phyloP scores from a whole-genome alignment of 2,113 vertebrate species.

The Mastomys natalensis region DNA sequence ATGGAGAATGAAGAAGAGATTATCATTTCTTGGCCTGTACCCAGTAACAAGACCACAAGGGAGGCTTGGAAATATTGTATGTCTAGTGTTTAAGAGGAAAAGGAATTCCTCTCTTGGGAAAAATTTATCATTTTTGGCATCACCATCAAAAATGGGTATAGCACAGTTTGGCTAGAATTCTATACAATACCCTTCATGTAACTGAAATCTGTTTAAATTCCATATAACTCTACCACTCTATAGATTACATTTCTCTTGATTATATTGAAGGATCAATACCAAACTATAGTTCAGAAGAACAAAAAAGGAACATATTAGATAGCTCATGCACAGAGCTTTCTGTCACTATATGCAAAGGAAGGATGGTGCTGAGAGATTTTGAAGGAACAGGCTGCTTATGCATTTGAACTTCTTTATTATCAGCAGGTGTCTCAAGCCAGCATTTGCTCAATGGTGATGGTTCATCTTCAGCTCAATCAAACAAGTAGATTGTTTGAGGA shows the following conservation, averaged over 20 bases:
- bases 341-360: neutral
- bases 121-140: neutral
- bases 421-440: neutral
- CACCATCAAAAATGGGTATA: neutral
- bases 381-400: neutral
- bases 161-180: neutral
- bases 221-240: neutral
- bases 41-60: neutral
- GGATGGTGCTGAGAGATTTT: neutral
- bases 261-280: constrained; percentile 10
- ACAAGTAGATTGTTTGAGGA: neutral
- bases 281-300: constrained; percentile 8
- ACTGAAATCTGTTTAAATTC: neutral
- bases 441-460: neutral
- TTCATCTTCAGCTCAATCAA: neutral
- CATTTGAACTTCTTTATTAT: neutral
- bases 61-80: neutral
- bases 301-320: neutral
- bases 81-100: neutral
- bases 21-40: neutral
- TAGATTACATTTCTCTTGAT: constrained; percentile 33
- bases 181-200: neutral
- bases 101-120: neutral
- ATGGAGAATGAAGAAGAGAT: neutral
- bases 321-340: neutral